Evolutionary conservation across 2,113 vertebrate species (phyloP), one percentile per base, ranked within the genome.

Genomic region (Paramisgurnus dabryanus): DNA sequence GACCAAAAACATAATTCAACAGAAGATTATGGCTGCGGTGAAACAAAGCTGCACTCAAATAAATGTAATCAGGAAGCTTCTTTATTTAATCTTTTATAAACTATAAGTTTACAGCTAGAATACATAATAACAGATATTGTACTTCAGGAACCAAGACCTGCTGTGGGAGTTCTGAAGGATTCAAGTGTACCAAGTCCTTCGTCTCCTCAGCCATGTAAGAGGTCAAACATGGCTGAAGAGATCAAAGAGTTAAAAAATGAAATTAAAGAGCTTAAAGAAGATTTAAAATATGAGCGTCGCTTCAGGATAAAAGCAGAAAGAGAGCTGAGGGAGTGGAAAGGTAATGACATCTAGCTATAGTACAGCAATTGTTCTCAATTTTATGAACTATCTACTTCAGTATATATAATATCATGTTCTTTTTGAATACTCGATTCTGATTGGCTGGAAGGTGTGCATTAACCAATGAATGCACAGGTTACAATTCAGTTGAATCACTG

Each of bases 251-350:
- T 55, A 55, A 55, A 55, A 55, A 13, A 55, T 55, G 13, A 43
- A 41, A 43, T 41, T 3, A 17, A n/a, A 17, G 64, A 66, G 40
- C 64, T 43, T 8, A 41, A 66, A 9, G 15, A 66, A 41, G 64
- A 43, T 66, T 66, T 66, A 17, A 17, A 43, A 66, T 66, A 55
- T 55, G 50, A 55, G 15, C 50, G 50, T 2, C 50, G 50, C 11
- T 55, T 55, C 50, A 55, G 50, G 8, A 45, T 67, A 41, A 67
- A 67, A 67, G 40, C 65, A 65, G 63, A 65, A 12, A 67, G 65
- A 67, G 65, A 67, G 41, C 41, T 67, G 40, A 67, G 7, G 17
- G 65, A 67, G 65, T 67, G 40, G 40, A 18, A 67, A 67, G 65
- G 65, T 67, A 67, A 67, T 45, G 15, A n/a, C 12, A 34, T 39